Evolutionary conservation across 1,140 invertebrate genomes (phyloP).

Genomic region (Drosophila equinoxialis): DNA sequence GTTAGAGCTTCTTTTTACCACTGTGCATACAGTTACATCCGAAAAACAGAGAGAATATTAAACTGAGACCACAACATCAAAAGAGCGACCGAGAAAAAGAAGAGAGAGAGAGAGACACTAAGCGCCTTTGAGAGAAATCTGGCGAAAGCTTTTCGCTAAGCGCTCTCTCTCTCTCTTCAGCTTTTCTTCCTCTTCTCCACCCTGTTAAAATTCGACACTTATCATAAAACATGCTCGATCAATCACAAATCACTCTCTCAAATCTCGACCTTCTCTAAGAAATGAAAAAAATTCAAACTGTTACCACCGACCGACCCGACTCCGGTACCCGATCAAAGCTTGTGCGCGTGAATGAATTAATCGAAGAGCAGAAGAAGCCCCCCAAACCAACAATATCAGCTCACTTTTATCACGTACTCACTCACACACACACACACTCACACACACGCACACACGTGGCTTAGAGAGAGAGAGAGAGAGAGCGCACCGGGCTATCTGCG

Average conservation of each 20-base stretch:
- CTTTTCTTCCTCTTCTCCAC: background rate
- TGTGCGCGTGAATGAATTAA: slow-evolving; percentile 11
- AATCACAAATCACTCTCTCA: slow-evolving; percentile 32
- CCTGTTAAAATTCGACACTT: slow-evolving; percentile 9
- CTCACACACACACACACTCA: background rate
- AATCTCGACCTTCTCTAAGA: slow-evolving; percentile 16
- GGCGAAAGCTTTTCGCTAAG: slow-evolving; percentile 32
- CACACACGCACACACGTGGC: slow-evolving; percentile 13
- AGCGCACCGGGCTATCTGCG: slow-evolving; percentile 40
- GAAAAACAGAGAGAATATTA: slow-evolving; percentile 18
- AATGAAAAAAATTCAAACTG: slow-evolving; percentile 1
- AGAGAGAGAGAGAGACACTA: background rate
- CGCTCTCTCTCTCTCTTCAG: slow-evolving; percentile 12
- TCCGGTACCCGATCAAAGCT: background rate
- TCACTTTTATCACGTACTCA: slow-evolving; percentile 14
- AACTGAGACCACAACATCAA: background rate
- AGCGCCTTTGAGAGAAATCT: background rate
- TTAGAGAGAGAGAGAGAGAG: slow-evolving; percentile 5
- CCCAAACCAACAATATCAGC: slow-evolving; percentile 7
- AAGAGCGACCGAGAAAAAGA: background rate
- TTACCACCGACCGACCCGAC: background rate
- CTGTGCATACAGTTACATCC: slow-evolving; percentile 22
- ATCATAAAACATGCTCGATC: slow-evolving; percentile 55
- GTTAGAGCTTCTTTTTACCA: slow-evolving; percentile 5
- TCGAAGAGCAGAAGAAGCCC: background rate